These are phyloP conservation scores for Mesodorylaimus sp. DNA, from an alignment of 2,888 invertebrate genomes.

Conservation along the genomic window DNA sequence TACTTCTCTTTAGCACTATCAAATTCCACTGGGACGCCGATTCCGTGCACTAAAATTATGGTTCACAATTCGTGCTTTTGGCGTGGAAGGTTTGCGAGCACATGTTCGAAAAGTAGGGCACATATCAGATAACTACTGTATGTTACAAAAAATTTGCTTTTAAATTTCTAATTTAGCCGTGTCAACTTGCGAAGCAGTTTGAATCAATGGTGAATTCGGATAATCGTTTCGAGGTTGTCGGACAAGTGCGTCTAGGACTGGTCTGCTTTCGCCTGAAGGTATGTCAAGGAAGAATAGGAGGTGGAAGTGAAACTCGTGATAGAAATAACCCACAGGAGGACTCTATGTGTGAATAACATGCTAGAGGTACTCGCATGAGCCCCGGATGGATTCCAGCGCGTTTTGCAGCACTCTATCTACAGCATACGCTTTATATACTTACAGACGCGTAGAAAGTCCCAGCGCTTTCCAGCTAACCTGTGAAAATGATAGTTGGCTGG, in stretches of 20 bases:
- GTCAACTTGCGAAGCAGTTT: constrained; percentile 53
- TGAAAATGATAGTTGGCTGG: too few species aligned
- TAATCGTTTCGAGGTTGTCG: constrained; percentile 56
- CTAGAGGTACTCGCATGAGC: too few species aligned
- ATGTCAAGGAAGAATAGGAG: too few species aligned
- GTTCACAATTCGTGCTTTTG: constrained; percentile 85
- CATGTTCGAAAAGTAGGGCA: constrained; percentile 55
- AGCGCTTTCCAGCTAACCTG: too few species aligned
- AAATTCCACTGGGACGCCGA: constrained; percentile 61
- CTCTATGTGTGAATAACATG: too few species aligned
- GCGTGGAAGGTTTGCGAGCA: constrained; percentile 70
- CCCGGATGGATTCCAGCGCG: too few species aligned
- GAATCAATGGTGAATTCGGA: constrained; percentile 51
- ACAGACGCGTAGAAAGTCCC: too few species aligned
- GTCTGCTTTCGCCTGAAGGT: constrained; percentile 72
- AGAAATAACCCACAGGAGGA: too few species aligned
- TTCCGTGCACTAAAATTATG: constrained; percentile 89
- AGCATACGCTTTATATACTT: too few species aligned
- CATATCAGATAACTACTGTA: neutral
- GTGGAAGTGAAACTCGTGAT: too few species aligned
- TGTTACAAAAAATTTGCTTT: neutral
- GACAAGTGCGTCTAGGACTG: constrained; percentile 70
- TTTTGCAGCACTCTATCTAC: too few species aligned
- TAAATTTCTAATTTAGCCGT: constrained; percentile 29
- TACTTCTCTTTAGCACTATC: constrained; percentile 20